A percentile compares a stretch with the other conserved stretches of the same genome.
Conservation (phyloP, 2,797 vertebrate species). For the Lacerta agilis region DNA sequence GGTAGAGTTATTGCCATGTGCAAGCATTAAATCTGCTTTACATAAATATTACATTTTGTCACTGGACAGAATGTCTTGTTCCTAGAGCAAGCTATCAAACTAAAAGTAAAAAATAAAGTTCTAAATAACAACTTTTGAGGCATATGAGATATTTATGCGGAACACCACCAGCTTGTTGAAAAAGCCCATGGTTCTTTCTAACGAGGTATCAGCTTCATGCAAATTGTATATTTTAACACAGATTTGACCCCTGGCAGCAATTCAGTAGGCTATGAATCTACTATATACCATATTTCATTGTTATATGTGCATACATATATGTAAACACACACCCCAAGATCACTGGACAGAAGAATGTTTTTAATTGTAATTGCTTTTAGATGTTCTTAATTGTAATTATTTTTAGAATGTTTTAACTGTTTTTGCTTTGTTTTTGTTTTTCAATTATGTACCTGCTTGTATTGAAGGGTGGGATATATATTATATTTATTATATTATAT, state of each 20-base stretch:
- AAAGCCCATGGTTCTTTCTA: constrained; percentile 56
- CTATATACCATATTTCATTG: neutral
- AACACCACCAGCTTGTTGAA: constrained; percentile 53
- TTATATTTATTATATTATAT: too few species aligned
- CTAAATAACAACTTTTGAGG: constrained; percentile 54
- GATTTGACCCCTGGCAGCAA: constrained; percentile 53
- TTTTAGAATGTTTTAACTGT: too few species aligned
- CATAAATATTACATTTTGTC: constrained; percentile 68
- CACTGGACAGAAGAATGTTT: too few species aligned
- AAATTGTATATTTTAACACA: constrained; percentile 61
- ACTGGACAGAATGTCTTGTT: constrained; percentile 64
- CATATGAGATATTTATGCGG: constrained; percentile 55
- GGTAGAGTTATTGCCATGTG: constrained; percentile 56
- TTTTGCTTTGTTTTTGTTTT: too few species aligned
- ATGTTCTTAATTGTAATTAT: too few species aligned
- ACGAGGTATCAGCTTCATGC: constrained; percentile 61
- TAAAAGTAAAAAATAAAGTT: constrained; percentile 52
- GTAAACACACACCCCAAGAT: too few species aligned
- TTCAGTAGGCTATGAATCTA: constrained; percentile 41
- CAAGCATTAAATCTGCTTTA: constrained; percentile 64
- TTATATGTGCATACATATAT: too few species aligned
- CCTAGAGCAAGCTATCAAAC: constrained; percentile 57
- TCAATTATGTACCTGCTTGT: too few species aligned
- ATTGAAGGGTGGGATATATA: too few species aligned
- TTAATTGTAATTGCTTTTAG: too few species aligned